These are phyloP conservation scores for Pleuronectes platessa DNA, from an alignment of 2,113 vertebrate genomes.

Conservation along the genomic window DNA sequence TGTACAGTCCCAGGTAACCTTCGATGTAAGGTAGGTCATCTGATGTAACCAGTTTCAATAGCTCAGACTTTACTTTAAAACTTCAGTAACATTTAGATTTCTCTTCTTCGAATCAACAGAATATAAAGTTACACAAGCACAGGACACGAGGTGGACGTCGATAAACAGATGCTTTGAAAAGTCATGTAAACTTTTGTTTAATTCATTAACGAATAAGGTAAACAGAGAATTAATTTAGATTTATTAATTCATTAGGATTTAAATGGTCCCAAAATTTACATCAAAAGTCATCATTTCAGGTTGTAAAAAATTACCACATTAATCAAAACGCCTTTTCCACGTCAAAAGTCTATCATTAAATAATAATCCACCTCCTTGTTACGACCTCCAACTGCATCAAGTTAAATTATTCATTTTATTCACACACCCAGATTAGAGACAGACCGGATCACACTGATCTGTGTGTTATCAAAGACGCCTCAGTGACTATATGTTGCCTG, in stretches of 20 bases:
- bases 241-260: constrained; percentile 8
- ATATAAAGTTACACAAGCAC: constrained; percentile 14
- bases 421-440: constrained; percentile 10
- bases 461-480: constrained; percentile 14
- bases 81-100: constrained; percentile 16
- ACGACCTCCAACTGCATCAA: background rate
- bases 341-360: background rate
- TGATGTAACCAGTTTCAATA: constrained; percentile 10
- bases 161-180: constrained; percentile 26
- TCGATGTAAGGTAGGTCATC: background rate
- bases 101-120: constrained; percentile 22
- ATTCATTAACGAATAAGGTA: constrained; percentile 25
- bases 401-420: constrained; percentile 2
- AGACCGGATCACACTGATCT: constrained; percentile 2
- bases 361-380: background rate
- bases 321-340: constrained; percentile 7
- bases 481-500: constrained; percentile 48
- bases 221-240: constrained; percentile 28
- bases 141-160: constrained; percentile 3
- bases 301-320: constrained; percentile 14
- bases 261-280: constrained; percentile 32
- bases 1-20: constrained; percentile 10
- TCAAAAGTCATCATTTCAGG: constrained; percentile 20
- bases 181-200: background rate
- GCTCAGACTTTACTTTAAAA: background rate